Conservation (phyloP, 2,888 invertebrate species). For the Sphaeridia pumilis region DNA sequence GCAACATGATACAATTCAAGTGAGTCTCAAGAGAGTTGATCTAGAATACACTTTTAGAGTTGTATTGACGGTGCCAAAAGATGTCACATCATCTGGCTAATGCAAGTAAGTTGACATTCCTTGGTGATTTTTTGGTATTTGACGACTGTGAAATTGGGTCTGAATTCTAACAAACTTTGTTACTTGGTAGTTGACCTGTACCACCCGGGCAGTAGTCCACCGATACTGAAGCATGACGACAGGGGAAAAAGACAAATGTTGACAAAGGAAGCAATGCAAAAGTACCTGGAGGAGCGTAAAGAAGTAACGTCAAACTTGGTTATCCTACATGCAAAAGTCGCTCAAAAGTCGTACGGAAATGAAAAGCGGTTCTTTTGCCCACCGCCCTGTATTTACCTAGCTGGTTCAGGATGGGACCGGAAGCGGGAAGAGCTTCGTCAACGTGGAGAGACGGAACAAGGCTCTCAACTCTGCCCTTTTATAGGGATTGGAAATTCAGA, state of each 20-base stretch:
- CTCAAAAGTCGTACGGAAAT: conserved; percentile 50
- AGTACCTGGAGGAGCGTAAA: conserved; percentile 43
- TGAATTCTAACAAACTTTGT: too few species aligned
- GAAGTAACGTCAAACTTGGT: conserved; percentile 40
- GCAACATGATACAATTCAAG: too few species aligned
- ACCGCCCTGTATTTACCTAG: conserved; percentile 49
- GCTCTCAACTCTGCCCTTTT: conserved; percentile 44
- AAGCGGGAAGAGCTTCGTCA: conserved; percentile 42
- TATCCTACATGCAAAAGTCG: conserved; percentile 49
- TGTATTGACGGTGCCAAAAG: too few species aligned
- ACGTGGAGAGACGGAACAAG: conserved; percentile 36
- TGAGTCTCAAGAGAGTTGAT: too few species aligned
- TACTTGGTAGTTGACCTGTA: conserved; percentile 10
- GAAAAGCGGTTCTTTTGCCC: conserved; percentile 52
- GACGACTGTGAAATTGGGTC: too few species aligned
- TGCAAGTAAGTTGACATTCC: too few species aligned
- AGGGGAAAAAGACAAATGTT: conserved; percentile 21
- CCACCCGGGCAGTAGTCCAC: conserved; percentile 1
- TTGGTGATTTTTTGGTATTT: too few species aligned
- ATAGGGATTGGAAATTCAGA: conserved; percentile 48
- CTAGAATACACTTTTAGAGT: too few species aligned
- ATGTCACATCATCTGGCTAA: too few species aligned
- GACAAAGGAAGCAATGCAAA: conserved; percentile 44
- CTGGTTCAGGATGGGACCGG: conserved; percentile 47
- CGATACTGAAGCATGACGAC: conserved; percentile 3